Percentiles rank a stretch among this genome's conserved stretches.
These are phyloP conservation scores for Chaetophractus vellerosus DNA, from an alignment of 2,797 vertebrate genomes.

Conservation along the genomic window DNA sequence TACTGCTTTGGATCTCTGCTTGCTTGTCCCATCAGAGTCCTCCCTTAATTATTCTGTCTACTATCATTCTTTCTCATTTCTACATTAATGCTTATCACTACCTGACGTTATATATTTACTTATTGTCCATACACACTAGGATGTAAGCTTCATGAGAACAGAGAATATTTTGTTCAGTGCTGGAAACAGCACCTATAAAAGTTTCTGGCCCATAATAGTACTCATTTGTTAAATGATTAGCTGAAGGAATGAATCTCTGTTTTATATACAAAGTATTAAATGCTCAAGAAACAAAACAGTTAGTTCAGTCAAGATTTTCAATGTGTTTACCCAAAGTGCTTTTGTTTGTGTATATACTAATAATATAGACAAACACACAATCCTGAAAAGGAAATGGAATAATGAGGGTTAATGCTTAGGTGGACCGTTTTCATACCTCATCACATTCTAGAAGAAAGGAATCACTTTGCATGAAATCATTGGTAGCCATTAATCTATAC, in stretches of 20 bases:
- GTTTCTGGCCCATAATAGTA: background rate
- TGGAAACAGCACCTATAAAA: background rate
- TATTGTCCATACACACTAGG: fast-evolving
- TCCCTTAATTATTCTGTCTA: background rate
- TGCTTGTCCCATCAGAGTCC: background rate
- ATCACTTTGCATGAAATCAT: background rate
- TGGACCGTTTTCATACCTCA: background rate
- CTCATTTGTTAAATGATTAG: background rate
- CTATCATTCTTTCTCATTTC: background rate
- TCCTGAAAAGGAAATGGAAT: background rate
- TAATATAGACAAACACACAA: background rate
- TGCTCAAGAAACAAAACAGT: background rate
- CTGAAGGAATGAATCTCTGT: background rate
- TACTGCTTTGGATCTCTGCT: background rate
- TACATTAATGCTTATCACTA: background rate
- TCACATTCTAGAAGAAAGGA: background rate
- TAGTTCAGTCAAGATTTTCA: background rate
- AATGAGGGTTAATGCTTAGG: background rate
- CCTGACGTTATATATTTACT: background rate
- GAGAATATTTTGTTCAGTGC: background rate
- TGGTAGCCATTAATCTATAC: background rate
- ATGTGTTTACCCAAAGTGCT: background rate
- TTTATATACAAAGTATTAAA: background rate
- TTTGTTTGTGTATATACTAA: background rate
- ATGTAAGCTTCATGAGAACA: background rate